phyloP scores from a whole-genome alignment of 1,140 invertebrate genomes.

The Temnothorax longispinosus region DNA sequence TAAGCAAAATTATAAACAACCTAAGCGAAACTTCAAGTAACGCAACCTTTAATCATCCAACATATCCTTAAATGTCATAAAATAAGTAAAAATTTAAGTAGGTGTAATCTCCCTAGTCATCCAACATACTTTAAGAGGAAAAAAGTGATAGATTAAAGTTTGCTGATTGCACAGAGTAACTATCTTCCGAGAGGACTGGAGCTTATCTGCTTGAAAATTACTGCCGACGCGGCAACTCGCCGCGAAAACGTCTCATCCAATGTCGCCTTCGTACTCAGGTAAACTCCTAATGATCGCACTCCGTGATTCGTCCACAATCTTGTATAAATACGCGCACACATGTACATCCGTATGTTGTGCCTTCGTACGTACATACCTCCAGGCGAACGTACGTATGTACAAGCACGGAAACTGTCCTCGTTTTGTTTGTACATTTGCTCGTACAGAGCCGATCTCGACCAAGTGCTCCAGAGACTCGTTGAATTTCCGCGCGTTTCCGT shows the following conservation, averaged over 20 bases:
- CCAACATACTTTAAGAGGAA: background rate
- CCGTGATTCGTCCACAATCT: conserved; percentile 33
- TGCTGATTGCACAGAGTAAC: conserved; percentile 41
- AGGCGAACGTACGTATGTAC: background rate
- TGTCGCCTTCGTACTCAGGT: conserved; percentile 48
- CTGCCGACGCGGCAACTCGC: conserved; percentile 44
- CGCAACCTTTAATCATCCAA: conserved; percentile 5
- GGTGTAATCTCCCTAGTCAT: background rate
- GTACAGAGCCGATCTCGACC: conserved; percentile 37
- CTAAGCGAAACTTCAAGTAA: background rate
- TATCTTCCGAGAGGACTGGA: conserved; percentile 21
- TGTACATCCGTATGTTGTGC: background rate
- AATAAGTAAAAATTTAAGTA: conserved; percentile 25
- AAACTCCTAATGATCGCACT: conserved; percentile 52
- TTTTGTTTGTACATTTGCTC: conserved; percentile 25
- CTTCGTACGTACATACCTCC: background rate
- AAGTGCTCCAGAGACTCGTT: conserved; percentile 57
- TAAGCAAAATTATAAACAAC: background rate
- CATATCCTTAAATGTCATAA: background rate
- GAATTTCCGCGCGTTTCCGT: conserved; percentile 55
- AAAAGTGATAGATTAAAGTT: conserved; percentile 51
- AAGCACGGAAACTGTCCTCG: conserved; percentile 2
- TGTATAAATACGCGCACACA: conserved; percentile 36
- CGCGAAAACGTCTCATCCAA: conserved; percentile 35
- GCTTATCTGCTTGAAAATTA: conserved; percentile 59